phyloP scores from a whole-genome alignment of 2,113 vertebrate species.

The Melanotaenia duboulayi region DNA sequence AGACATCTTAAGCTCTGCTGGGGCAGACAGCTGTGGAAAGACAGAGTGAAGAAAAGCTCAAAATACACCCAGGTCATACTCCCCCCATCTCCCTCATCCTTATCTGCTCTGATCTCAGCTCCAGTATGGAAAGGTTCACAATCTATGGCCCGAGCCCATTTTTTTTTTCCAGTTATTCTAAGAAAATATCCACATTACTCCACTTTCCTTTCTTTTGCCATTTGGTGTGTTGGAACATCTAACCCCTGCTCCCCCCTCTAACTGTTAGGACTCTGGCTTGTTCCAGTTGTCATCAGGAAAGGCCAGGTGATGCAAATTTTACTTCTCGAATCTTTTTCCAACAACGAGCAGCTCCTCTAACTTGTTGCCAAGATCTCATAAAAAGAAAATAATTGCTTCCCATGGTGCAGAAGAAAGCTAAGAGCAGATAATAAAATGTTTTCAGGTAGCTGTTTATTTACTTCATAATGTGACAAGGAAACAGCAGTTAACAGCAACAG shows the following conservation, averaged over 20 bases:
- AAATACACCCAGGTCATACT: constrained; percentile 21
- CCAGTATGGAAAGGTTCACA: constrained; percentile 20
- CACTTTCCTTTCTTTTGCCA: constrained; percentile 10
- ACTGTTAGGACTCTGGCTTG: not conserved
- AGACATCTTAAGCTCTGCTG: constrained; percentile 40
- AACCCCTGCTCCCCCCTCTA: constrained; percentile 5
- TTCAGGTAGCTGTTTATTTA: not conserved
- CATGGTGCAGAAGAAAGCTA: not conserved
- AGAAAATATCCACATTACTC: constrained; percentile 21
- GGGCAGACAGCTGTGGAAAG: constrained; percentile 22
- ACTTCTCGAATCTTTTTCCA: not conserved
- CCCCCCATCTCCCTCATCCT: constrained; percentile 15
- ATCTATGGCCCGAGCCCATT: constrained; percentile 30
- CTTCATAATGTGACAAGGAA: no score
- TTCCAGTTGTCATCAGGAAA: not conserved
- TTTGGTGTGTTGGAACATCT: constrained; percentile 4
- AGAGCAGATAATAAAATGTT: not conserved
- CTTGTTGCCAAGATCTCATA: not conserved
- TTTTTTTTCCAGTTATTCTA: constrained; percentile 4
- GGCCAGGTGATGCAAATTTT: not conserved
- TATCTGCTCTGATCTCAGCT: constrained; percentile 39
- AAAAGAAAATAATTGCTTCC: constrained; percentile 5
- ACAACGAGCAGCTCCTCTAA: not conserved
- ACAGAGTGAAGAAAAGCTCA: constrained; percentile 10
- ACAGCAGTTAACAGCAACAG: not conserved